These are phyloP conservation scores for Fregata magnificens DNA, from an alignment of 2,113 vertebrate species.

Conservation along the genomic window DNA sequence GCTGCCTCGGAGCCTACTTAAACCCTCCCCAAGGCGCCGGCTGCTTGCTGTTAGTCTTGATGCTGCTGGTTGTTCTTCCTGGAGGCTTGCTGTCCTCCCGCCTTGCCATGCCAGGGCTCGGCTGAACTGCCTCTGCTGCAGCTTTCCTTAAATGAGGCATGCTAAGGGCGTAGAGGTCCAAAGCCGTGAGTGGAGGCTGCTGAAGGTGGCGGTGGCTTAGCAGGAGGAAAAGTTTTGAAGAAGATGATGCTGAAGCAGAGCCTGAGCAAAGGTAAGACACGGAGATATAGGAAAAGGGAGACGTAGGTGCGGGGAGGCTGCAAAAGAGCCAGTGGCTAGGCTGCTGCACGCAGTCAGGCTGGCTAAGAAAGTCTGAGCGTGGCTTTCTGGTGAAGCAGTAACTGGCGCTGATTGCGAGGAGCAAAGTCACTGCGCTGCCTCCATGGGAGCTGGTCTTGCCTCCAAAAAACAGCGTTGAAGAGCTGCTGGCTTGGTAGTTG, in stretches of 20 bases:
- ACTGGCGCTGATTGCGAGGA: neutral
- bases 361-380: rapidly evolving
- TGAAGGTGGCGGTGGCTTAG: neutral
- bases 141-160: rapidly evolving
- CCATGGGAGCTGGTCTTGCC: rapidly evolving
- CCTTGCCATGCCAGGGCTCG: rapidly evolving
- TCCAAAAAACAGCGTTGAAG: neutral
- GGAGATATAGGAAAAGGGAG: neutral
- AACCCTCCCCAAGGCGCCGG: rapidly evolving
- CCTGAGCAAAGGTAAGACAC: neutral
- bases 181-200: neutral
- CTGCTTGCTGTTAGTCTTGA: rapidly evolving
- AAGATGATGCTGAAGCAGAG: neutral
- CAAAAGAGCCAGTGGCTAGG: neutral
- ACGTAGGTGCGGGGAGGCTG: neutral
- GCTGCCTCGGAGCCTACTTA: neutral
- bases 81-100: neutral
- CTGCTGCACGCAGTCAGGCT: too few species aligned
- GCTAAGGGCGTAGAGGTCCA: rapidly evolving
- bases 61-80: neutral
- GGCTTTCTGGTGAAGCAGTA: neutral
- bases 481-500: neutral
- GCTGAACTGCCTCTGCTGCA: neutral
- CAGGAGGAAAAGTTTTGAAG: neutral
- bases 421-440: neutral